phyloP scores from a whole-genome alignment of 1,140 invertebrate species.

The Diorhabda carinulata region DNA sequence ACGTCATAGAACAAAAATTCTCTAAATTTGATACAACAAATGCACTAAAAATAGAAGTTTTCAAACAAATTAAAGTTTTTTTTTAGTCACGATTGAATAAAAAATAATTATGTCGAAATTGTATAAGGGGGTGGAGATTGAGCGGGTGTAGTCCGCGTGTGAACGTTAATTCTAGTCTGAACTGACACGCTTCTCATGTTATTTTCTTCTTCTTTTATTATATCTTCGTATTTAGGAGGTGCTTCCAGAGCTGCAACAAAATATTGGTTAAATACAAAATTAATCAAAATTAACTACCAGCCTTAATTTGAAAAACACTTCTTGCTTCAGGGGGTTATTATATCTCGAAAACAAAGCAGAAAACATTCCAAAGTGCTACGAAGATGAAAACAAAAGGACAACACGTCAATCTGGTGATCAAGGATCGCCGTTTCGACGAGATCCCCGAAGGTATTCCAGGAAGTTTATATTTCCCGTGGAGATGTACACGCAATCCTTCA shows the following conservation, averaged over 20 bases:
- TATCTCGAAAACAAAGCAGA: too few species aligned
- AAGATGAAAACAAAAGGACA: too few species aligned
- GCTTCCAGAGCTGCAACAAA: neutral
- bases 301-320: too few species aligned
- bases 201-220: neutral
- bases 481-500: too few species aligned
- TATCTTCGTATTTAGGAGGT: neutral
- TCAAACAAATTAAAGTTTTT: neutral
- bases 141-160: neutral
- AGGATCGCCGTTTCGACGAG: too few species aligned
- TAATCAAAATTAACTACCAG: neutral
- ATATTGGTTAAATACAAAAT: neutral
- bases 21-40: neutral
- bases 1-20: neutral
- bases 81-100: neutral
- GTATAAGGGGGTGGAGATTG: neutral
- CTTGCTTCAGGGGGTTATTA: too few species aligned
- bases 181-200: too few species aligned
- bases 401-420: too few species aligned
- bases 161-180: neutral
- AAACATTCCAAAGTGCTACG: too few species aligned
- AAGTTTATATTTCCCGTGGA: too few species aligned
- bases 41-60: neutral
- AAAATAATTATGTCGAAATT: neutral
- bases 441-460: too few species aligned